phyloP scores from a whole-genome alignment of 2,113 vertebrate species.

The Anoura caudifer region DNA sequence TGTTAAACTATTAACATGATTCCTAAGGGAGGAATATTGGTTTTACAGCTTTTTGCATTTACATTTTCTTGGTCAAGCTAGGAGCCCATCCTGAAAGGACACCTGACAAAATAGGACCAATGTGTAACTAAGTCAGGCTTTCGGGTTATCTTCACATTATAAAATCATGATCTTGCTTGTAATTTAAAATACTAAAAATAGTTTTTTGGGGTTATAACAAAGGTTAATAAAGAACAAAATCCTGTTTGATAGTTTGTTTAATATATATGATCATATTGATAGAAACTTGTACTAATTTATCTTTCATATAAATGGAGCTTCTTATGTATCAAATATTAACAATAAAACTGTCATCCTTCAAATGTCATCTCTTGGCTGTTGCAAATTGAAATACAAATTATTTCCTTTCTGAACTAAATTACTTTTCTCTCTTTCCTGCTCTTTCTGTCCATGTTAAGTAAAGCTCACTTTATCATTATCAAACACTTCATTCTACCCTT shows the following conservation, averaged over 20 bases:
- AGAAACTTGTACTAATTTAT: slow-evolving; percentile 1
- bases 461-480: background rate
- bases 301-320: slow-evolving; percentile 46
- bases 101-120: background rate
- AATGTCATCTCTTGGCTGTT: background rate
- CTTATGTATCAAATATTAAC: slow-evolving; percentile 15
- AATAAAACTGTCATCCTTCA: slow-evolving; percentile 46
- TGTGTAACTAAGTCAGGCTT: background rate
- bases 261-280: background rate
- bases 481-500: background rate
- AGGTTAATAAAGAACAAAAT: slow-evolving; percentile 33
- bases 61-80: slow-evolving; percentile 19
- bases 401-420: slow-evolving; percentile 14
- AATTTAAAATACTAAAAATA: slow-evolving; percentile 24
- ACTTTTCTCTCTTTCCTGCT: slow-evolving; percentile 24
- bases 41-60: background rate
- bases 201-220: background rate
- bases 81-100: background rate
- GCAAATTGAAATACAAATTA: slow-evolving; percentile 34
- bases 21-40: background rate
- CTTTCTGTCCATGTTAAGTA: background rate
- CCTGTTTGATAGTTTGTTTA: slow-evolving; percentile 6
- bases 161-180: slow-evolving; percentile 22
- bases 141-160: background rate
- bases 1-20: background rate